phyloP scores from a whole-genome alignment of 2,888 invertebrate genomes.

The Trichogramma evanescens region DNA sequence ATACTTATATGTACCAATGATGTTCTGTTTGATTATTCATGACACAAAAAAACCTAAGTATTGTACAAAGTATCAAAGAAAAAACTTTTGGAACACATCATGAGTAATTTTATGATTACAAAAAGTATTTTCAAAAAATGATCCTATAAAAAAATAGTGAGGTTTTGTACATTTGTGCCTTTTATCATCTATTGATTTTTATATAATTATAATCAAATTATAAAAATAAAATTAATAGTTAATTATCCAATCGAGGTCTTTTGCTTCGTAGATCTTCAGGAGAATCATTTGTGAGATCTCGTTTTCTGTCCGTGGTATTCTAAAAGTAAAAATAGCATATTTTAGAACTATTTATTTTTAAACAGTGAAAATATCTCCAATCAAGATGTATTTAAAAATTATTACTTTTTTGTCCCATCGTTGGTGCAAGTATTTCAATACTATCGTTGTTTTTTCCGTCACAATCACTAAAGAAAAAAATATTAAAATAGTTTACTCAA shows the following conservation, averaged over 20 bases:
- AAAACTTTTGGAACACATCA: no score
- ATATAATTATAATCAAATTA: no score
- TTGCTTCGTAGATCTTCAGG: constrained; percentile 57
- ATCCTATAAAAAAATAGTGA: no score
- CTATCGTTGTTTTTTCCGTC: constrained; percentile 90
- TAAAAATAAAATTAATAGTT: no score
- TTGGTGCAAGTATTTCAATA: constrained; percentile 87
- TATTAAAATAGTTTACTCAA: not conserved
- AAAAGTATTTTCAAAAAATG: no score
- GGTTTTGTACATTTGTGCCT: constrained; percentile 16
- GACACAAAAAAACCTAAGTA: no score
- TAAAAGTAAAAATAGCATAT: constrained; percentile 43
- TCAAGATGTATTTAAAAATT: not conserved
- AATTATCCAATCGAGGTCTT: constrained; percentile 52
- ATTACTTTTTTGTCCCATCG: constrained; percentile 89
- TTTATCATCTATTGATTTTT: not conserved
- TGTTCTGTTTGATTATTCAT: no score
- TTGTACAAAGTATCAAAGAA: no score
- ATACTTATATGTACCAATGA: no score
- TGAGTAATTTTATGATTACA: no score
- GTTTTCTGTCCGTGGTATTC: constrained; percentile 55
- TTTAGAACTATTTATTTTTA: constrained; percentile 2
- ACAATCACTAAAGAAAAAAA: constrained; percentile 69
- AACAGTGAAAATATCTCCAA: not conserved
- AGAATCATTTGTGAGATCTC: constrained; percentile 51